Conservation (phyloP, 2,113 vertebrate species). For the Scatophagus argus region DNA sequence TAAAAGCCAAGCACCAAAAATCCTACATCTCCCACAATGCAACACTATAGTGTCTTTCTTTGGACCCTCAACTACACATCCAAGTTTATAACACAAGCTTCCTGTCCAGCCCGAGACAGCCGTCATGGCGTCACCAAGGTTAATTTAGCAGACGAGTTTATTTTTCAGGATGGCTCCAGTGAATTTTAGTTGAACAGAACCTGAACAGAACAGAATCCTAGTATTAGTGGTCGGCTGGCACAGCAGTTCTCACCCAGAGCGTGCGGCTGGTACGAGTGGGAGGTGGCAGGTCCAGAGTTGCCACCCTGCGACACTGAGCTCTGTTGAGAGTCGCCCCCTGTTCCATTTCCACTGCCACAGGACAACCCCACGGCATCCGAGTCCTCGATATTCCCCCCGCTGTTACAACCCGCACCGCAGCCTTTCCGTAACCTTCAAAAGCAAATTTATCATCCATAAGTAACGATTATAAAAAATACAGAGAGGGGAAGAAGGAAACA, state of each 20-base stretch:
- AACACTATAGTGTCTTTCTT: neutral
- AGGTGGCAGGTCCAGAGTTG: constrained; percentile 85
- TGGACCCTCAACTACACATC: neutral
- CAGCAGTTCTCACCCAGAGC: constrained; percentile 84
- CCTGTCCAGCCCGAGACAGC: too few relatives aligned
- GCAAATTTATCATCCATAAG: neutral
- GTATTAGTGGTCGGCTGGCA: neutral
- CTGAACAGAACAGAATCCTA: too few relatives aligned
- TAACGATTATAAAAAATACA: neutral
- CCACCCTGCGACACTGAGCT: constrained; percentile 87
- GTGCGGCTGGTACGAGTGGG: constrained; percentile 87
- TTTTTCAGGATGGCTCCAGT: neutral
- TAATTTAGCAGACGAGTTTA: too few relatives aligned
- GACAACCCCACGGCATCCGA: constrained; percentile 92
- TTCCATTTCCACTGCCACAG: constrained; percentile 88
- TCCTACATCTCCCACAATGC: neutral
- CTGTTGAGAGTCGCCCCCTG: constrained; percentile 87
- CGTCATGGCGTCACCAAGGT: too few relatives aligned
- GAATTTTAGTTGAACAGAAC: neutral
- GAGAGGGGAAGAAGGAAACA: neutral
- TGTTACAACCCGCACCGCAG: constrained; percentile 98
- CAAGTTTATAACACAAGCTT: too few relatives aligned
- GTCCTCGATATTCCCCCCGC: constrained; percentile 98
- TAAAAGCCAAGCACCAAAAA: neutral
- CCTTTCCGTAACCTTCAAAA: constrained; percentile 91